Percentiles rank a stretch among this genome's conserved stretches.
These are phyloP conservation scores for Anas georgica DNA, from an alignment of 2,797 vertebrate genomes.

Conservation along the genomic window DNA sequence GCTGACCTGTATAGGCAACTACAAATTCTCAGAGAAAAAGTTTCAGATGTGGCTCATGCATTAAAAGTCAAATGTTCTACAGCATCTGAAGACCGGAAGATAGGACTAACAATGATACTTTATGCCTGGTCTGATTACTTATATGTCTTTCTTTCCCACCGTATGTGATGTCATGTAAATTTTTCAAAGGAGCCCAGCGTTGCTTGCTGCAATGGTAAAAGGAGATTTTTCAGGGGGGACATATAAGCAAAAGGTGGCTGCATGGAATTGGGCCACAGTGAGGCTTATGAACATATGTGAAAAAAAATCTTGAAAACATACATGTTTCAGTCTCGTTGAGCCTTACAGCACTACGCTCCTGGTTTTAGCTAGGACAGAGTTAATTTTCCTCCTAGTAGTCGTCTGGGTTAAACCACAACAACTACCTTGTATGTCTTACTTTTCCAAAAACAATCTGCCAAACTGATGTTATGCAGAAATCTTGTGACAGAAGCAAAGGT, in stretches of 20 bases:
- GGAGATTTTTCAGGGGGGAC: neutral
- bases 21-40: neutral
- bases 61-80: neutral
- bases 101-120: neutral
- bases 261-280: neutral
- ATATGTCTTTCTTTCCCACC: neutral
- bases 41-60: neutral
- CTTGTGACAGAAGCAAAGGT: neutral
- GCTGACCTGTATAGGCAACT: fast-evolving
- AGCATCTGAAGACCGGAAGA: neutral
- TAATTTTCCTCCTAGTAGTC: no score
- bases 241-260: neutral
- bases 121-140: neutral
- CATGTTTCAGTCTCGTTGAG: neutral
- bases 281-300: neutral
- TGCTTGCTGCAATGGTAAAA: neutral
- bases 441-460: neutral
- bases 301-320: neutral
- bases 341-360: neutral
- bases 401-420: no score
- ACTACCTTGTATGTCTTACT: neutral
- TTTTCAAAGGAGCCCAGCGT: neutral
- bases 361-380: no score
- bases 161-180: neutral
- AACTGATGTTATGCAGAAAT: neutral